A percentile compares a stretch with the other conserved stretches of the same genome.
phyloP scores from a whole-genome alignment of 2,797 vertebrate species.

The Tamandua tetradactyla region DNA sequence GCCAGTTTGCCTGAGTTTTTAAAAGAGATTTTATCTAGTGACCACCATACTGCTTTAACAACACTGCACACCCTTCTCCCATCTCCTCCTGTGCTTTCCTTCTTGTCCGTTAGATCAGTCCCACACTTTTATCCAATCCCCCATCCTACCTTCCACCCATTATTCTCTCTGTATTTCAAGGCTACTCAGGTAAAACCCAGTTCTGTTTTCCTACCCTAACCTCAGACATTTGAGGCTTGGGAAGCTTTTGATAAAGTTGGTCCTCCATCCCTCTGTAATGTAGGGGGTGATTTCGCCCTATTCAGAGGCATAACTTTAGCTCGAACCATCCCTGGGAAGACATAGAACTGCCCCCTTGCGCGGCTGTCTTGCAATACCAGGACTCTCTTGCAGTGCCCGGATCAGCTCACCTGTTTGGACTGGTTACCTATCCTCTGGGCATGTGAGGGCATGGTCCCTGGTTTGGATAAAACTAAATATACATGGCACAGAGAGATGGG shows the following conservation, averaged over 20 bases:
- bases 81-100: neutral
- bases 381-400: too few relatives aligned
- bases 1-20: neutral
- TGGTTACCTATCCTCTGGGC: neutral
- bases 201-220: neutral
- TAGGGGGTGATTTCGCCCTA: neutral
- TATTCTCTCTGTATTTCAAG: neutral
- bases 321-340: neutral
- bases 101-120: too few relatives aligned
- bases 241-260: neutral
- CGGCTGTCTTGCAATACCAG: too few relatives aligned
- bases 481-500: neutral
- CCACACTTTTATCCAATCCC: too few relatives aligned
- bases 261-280: neutral
- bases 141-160: too few relatives aligned
- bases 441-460: fast-evolving
- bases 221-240: neutral
- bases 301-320: neutral
- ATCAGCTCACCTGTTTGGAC: neutral
- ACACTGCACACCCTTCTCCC: fast-evolving
- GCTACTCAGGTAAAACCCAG: too few relatives aligned
- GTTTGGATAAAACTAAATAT: neutral
- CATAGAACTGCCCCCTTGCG: neutral
- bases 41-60: neutral
- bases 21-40: neutral